phyloP scores from a whole-genome alignment of 2,888 invertebrate genomes.

The Eugnorisma glareosa region DNA sequence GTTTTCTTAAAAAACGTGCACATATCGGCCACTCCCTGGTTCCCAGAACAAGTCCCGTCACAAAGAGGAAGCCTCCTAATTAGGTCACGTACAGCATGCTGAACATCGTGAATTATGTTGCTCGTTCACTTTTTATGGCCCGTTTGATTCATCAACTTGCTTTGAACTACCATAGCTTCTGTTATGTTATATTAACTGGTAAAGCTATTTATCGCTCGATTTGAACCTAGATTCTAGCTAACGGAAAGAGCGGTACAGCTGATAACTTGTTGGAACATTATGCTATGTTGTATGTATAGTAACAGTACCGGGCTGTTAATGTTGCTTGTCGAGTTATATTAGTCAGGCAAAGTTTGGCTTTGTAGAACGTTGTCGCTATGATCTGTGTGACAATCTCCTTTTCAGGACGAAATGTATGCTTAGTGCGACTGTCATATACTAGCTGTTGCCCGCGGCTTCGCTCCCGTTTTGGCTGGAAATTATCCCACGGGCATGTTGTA shows the following conservation, averaged over 20 bases:
- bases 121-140: conserved; percentile 68
- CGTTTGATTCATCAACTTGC: conserved; percentile 61
- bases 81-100: conserved; percentile 74
- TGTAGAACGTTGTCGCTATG: not conserved
- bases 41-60: conserved; percentile 36
- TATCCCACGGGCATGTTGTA: no score
- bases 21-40: not conserved
- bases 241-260: conserved; percentile 39
- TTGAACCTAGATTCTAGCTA: conserved; percentile 53
- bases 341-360: not conserved
- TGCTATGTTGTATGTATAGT: conserved; percentile 18
- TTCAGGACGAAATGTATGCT: no score
- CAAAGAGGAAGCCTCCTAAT: conserved; percentile 73
- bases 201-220: conserved; percentile 47
- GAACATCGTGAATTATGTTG: conserved; percentile 70
- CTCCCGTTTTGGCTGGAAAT: no score
- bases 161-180: conserved; percentile 59
- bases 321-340: not conserved
- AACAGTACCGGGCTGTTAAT: not conserved
- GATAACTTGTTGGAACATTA: conserved; percentile 47
- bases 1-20: conserved; percentile 1
- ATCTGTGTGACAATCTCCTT: not conserved
- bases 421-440: no score
- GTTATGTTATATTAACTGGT: conserved; percentile 57
- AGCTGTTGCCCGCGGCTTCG: no score